Conservation (phyloP, 2,113 vertebrate genomes). For the Pristiophorus japonicus region DNA sequence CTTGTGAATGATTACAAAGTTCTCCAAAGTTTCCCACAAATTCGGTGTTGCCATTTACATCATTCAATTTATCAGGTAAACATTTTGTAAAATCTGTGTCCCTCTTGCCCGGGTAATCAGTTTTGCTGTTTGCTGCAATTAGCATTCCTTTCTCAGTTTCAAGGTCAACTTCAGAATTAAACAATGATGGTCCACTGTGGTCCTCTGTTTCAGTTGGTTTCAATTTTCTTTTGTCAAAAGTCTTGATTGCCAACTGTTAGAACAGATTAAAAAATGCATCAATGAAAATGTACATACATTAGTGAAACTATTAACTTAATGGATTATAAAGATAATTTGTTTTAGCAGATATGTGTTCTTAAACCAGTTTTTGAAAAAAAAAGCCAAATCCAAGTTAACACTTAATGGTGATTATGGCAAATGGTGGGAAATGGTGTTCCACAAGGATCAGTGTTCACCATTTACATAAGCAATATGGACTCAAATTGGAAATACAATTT, state of each 20-base stretch:
- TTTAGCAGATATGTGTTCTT: neutral
- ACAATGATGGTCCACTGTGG: constrained; percentile 40
- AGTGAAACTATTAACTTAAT: neutral
- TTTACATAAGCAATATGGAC: no score
- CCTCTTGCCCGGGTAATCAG: constrained; percentile 54
- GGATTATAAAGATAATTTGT: neutral
- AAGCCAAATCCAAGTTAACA: neutral
- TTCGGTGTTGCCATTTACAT: constrained; percentile 12
- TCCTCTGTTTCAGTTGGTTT: constrained; percentile 56
- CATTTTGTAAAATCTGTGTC: constrained; percentile 53
- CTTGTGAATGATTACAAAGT: constrained; percentile 28
- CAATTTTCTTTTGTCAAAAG: constrained; percentile 52
- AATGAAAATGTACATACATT: neutral
- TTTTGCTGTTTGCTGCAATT: constrained; percentile 35
- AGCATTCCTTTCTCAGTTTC: constrained; percentile 23
- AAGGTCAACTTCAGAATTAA: neutral
- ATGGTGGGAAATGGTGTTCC: no score
- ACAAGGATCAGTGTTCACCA: no score
- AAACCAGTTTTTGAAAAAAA: neutral
- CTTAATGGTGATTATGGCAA: neutral
- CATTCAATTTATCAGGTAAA: neutral
- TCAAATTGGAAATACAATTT: no score
- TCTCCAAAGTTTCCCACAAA: neutral
- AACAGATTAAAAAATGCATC: neutral
- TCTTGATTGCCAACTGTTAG: constrained; percentile 56